Percentiles rank a stretch among this genome's conserved stretches.
Conservation (phyloP, 2,113 vertebrate genomes). For the Cyphomyrus discorhynchus region DNA sequence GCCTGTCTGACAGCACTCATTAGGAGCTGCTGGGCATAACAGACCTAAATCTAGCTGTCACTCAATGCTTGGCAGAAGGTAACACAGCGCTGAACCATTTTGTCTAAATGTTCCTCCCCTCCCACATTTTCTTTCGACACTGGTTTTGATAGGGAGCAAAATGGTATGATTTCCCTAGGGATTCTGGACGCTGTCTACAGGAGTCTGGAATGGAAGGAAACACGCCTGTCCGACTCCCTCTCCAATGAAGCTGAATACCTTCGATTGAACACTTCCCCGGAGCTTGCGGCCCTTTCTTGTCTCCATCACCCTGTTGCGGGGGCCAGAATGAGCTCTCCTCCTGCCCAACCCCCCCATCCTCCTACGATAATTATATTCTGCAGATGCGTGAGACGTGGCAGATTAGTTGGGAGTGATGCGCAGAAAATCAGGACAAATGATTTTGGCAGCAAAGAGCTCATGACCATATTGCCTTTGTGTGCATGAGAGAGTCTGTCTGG, state of each 20-base stretch:
- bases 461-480: neutral
- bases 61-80: constrained; percentile 36
- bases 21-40: constrained; percentile 44
- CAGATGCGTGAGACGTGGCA: constrained; percentile 18
- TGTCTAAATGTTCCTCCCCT: constrained; percentile 23
- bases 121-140: constrained; percentile 29
- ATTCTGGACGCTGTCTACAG: neutral
- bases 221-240: constrained; percentile 13
- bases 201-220: neutral
- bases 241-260: constrained; percentile 26
- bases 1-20: constrained; percentile 51
- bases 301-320: neutral
- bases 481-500: neutral
- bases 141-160: constrained; percentile 35
- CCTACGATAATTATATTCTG: constrained; percentile 14
- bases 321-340: neutral
- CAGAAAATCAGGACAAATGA: constrained; percentile 15
- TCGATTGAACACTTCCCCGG: constrained; percentile 22
- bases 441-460: constrained; percentile 2
- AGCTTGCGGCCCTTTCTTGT: neutral
- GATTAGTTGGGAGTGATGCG: constrained; percentile 20
- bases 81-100: constrained; percentile 8
- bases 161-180: constrained; percentile 32
- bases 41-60: constrained; percentile 57
- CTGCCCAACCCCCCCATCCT: neutral